Evolutionary conservation across 2,888 invertebrate genomes (phyloP).

Genomic region (Lepeophtheirus nordmannii): DNA sequence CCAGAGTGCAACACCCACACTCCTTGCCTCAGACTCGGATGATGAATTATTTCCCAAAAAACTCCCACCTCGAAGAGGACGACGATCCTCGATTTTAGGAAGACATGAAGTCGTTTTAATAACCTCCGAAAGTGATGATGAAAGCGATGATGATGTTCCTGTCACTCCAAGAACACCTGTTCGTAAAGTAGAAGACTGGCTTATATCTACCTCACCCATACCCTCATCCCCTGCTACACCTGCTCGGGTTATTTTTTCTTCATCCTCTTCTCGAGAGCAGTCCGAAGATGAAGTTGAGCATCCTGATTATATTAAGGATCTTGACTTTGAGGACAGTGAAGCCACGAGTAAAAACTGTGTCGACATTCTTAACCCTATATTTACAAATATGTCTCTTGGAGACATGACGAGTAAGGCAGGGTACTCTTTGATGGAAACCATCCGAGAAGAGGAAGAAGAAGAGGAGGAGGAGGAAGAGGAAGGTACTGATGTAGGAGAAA

Average conservation of each 20-base stretch:
- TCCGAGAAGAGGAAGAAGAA: constrained; percentile 6
- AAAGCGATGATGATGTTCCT: not conserved
- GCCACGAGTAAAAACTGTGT: constrained; percentile 15
- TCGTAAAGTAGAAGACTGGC: constrained; percentile 6
- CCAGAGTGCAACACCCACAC: not conserved
- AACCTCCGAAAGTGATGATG: constrained; percentile 8
- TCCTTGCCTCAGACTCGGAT: not conserved
- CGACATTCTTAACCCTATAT: not conserved
- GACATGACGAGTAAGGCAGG: not conserved
- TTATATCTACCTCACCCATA: not conserved
- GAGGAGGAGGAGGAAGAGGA: not conserved
- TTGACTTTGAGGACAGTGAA: not conserved
- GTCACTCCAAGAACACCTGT: not conserved
- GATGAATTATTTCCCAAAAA: not conserved
- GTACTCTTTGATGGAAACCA: constrained; percentile 7
- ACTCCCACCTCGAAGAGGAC: not conserved
- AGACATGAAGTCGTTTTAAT: not conserved
- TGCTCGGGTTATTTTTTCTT: not conserved
- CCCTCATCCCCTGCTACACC: not conserved
- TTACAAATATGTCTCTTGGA: not conserved
- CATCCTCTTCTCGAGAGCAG: not conserved
- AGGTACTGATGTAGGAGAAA: not conserved
- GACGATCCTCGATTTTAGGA: constrained; percentile 1
- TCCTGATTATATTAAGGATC: not conserved
- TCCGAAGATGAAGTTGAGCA: not conserved